Evolutionary conservation across 2,888 invertebrate species (phyloP), one percentile per base, ranked within the genome.

Genomic region (Caenorhabditis afra): DNA sequence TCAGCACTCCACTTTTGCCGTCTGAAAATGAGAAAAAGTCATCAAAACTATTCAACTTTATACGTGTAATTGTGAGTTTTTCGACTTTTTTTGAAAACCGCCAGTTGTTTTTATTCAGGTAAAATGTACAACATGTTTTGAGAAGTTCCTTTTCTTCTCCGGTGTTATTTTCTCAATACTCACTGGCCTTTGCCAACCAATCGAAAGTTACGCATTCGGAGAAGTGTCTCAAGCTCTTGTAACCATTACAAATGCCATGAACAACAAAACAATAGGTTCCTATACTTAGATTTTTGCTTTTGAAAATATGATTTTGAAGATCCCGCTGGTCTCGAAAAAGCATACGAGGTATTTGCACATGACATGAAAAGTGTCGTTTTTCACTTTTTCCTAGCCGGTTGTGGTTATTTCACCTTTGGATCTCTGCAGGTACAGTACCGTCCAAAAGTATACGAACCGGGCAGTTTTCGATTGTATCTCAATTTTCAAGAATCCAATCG

Each of bases 101-200:
- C 7, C 1, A 7, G 3, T 7, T 7, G 4, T 29, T 11, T 1
- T 12, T 45, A 71, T 83, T 12, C 62, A 84, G 84, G 68, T 62
- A 49, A 82, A 86, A 52, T 87, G 82, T 75, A 79, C 86, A 53
- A 59, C 79, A 37, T 45, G 62, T 10, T 71, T 68, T 20, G 87
- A 87, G 57, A 53, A 79, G 22, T 12, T 80, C 4, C 64, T 87
- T 20, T 47, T 87, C 18, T 0, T 84, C 10, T 7, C 84, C n/a
- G 87, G 87, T 29, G 44, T 65, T 1, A 16, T 68, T 0, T 70
- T 80, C 20, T 80, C 87, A 14, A 58, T 87, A 7, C 65, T 68
- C 11, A 83, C 85, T 5, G 87, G 87, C 16, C 45, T 78, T 20
- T 74, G 79, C 11, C 74, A 74, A 20, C 70, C 76, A 35, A 80